Percentiles rank a stretch among this genome's conserved stretches.
Conservation (phyloP, 2,888 invertebrate genomes). For the Plagiodera versicolora region DNA sequence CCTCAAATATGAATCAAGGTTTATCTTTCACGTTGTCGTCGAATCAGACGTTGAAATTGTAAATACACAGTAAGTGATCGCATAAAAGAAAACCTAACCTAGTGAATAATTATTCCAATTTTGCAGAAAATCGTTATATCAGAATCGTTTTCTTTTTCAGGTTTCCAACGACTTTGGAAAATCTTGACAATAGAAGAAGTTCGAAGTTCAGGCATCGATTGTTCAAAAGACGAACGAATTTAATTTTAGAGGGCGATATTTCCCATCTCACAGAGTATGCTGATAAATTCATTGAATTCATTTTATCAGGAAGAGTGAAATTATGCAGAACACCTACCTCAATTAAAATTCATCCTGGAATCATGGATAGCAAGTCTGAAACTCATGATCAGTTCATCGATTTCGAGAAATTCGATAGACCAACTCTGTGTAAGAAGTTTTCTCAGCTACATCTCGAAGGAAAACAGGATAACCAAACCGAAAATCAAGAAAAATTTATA, state of each 20-base stretch:
- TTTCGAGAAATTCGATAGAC: conserved; percentile 53
- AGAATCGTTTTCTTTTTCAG: too few species aligned
- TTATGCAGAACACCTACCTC: conserved; percentile 53
- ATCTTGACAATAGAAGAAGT: not conserved
- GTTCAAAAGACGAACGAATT: conserved; percentile 52
- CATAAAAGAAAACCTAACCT: too few species aligned
- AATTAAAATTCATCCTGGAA: conserved; percentile 45
- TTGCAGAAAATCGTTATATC: too few species aligned
- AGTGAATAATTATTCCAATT: too few species aligned
- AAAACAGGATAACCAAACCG: conserved; percentile 50
- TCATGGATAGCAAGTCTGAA: conserved; percentile 57
- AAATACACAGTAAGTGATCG: too few species aligned
- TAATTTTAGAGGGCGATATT: conserved; percentile 59
- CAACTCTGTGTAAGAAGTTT: conserved; percentile 51
- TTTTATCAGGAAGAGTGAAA: conserved; percentile 53
- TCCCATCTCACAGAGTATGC: conserved; percentile 55
- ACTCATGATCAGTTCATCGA: conserved; percentile 57
- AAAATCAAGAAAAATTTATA: conserved; percentile 53
- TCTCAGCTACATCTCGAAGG: conserved; percentile 59
- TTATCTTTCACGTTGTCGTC: not conserved
- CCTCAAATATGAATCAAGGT: not conserved
- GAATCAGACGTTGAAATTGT: not conserved
- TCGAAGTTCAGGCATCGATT: conserved; percentile 1
- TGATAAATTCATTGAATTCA: conserved; percentile 56
- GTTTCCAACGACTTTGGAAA: not conserved